These are phyloP conservation scores for Pseudococcus longispinus DNA, from an alignment of 2,888 invertebrate genomes.

Conservation along the genomic window DNA sequence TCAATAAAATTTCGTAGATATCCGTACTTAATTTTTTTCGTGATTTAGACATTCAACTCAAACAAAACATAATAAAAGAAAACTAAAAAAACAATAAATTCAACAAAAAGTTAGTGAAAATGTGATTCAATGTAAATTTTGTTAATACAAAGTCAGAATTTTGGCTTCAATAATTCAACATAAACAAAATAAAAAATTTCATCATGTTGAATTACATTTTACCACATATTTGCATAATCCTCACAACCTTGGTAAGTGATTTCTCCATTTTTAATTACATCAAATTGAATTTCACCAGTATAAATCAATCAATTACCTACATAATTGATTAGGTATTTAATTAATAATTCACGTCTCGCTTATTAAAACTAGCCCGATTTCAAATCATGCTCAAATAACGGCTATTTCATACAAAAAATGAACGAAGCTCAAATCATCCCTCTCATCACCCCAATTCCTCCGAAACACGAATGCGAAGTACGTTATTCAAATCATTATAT, in stretches of 20 bases:
- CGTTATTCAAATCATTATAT: not conserved
- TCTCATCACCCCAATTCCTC: not conserved
- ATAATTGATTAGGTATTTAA: not conserved
- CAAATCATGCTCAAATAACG: not conserved
- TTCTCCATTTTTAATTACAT: not conserved
- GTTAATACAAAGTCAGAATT: not conserved
- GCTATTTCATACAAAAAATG: not conserved
- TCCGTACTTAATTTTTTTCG: not conserved
- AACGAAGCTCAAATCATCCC: conserved; percentile 1
- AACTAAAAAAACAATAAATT: not conserved
- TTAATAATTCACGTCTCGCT: not conserved
- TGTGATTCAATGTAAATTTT: not conserved
- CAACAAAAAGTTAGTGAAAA: not conserved
- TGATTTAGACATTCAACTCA: not conserved
- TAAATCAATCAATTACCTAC: not conserved
- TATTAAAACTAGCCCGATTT: not conserved
- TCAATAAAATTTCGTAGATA: not conserved
- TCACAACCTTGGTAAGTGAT: not conserved
- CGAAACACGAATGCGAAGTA: not conserved
- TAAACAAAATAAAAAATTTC: not conserved
- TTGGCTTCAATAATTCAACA: not conserved
- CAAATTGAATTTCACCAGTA: not conserved
- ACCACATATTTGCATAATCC: not conserved
- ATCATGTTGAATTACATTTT: not conserved
- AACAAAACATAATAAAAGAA: not conserved